Evolutionary conservation across 1,140 invertebrate species (phyloP).

Genomic region (Bombus sylvicola): DNA sequence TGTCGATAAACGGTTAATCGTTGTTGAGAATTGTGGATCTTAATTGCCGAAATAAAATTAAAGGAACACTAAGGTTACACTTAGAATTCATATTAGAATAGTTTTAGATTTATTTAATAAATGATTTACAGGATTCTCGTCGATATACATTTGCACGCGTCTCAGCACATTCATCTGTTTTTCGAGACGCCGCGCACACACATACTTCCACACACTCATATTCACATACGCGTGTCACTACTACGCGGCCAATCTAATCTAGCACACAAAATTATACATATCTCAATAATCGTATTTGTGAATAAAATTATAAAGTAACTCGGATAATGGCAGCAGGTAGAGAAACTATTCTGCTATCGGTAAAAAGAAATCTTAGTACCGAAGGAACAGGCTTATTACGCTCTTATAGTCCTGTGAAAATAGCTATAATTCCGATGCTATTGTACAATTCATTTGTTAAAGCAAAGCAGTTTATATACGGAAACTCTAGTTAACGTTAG

Average conservation of each 20-base stretch:
- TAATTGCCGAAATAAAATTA: too few species aligned
- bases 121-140: too few species aligned
- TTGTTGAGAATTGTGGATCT: too few species aligned
- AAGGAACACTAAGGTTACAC: too few species aligned
- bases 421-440: background rate
- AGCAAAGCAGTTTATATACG: background rate
- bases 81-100: too few species aligned
- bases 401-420: background rate
- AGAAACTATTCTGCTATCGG: background rate
- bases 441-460: conserved; percentile 7
- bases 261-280: too few species aligned
- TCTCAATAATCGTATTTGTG: background rate
- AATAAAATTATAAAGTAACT: background rate
- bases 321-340: background rate
- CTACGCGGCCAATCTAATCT: too few species aligned
- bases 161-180: too few species aligned
- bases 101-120: too few species aligned
- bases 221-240: too few species aligned
- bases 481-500: background rate
- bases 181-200: rapidly evolving
- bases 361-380: background rate
- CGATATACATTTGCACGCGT: too few species aligned
- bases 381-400: background rate
- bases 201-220: too few species aligned
- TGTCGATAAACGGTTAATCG: background rate